A percentile compares a stretch with the other conserved stretches of the same genome.
Evolutionary conservation across 2,888 invertebrate genomes (phyloP).

Genomic region (Ommatoiulus sabulosus): DNA sequence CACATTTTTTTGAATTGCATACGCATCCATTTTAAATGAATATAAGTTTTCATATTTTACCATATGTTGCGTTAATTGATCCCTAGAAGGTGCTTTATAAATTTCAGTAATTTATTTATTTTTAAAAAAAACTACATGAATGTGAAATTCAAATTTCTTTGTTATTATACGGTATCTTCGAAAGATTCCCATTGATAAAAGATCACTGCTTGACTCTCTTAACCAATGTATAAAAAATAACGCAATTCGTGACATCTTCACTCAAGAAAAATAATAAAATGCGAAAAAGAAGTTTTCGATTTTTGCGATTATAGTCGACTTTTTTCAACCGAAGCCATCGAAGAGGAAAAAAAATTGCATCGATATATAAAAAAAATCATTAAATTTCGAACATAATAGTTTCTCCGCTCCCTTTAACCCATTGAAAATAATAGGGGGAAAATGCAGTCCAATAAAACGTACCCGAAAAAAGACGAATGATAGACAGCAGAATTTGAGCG

Average conservation of each 20-base stretch:
- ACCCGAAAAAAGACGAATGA: background rate
- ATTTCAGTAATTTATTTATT: too few relatives aligned
- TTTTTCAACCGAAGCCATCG: background rate
- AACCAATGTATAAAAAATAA: too few relatives aligned
- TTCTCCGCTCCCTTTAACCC: background rate
- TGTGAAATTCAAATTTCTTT: too few relatives aligned
- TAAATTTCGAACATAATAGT: background rate
- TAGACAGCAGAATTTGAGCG: constrained; percentile 24
- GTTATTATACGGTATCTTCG: too few relatives aligned
- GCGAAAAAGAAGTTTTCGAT: background rate
- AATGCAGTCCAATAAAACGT: background rate
- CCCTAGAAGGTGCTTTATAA: too few relatives aligned
- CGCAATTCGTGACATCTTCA: background rate
- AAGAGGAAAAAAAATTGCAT: background rate
- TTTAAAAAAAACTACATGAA: too few relatives aligned
- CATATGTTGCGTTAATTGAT: too few relatives aligned
- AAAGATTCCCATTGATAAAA: too few relatives aligned
- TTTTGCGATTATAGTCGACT: background rate
- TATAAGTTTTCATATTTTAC: too few relatives aligned
- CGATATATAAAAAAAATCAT: background rate
- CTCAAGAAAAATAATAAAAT: background rate
- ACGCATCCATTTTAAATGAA: too few relatives aligned
- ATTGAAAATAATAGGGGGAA: constrained; percentile 24
- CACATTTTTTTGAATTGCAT: too few relatives aligned
- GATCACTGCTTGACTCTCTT: too few relatives aligned